Base-by-base conservation (phyloP, 2,888 invertebrate species). In the Drosophila stalkeri region DNA sequence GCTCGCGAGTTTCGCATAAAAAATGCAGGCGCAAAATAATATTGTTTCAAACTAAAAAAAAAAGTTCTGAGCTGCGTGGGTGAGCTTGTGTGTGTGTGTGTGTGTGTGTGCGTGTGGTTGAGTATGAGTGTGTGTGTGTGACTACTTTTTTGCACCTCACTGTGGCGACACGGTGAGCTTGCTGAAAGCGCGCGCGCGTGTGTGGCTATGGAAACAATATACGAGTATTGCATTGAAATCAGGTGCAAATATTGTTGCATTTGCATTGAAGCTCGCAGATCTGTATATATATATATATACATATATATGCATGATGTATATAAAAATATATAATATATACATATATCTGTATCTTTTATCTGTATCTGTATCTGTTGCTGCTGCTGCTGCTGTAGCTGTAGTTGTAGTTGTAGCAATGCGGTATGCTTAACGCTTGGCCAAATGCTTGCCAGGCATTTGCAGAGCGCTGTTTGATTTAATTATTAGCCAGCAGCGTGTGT, bases 191-290 rank as follows among this genome's bases (percentile, higher is more conserved):
- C 11, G 39, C 8, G 37, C 35, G 54, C 20, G 59, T 31, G 49
- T 31, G 23, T 52, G 31, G 64, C 73, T 66, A 65, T 66, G 54
- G 77, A 63, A 81, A 76, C 78, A 81, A 88, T 74, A 77, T 66
- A 49, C 46, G 64, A 43, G 66, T 33, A 54, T 52, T 51, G 72
- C 72, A 85, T 70, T 61, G 65, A 80, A 86, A 86, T 86, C 87
- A 85, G 85, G 80, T 89, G 85, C 76, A 85, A 86, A 89, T 85
- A 89, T 86, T 87, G 74, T 89, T 89, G 80, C 74, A 85, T 74
- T 77, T 83, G 64, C 81, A 72, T 59, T 70, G 68, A 46, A 61
- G 57, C 57, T 52, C 41, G 47, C 41, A 18, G 37, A 57, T 62
- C 55, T 52, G 27, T 47, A n/a, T 5, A 55, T 47, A 16, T 31